These are phyloP conservation scores for Crypturellus undulatus DNA, from an alignment of 2,113 vertebrate species.

Conservation along the genomic window DNA sequence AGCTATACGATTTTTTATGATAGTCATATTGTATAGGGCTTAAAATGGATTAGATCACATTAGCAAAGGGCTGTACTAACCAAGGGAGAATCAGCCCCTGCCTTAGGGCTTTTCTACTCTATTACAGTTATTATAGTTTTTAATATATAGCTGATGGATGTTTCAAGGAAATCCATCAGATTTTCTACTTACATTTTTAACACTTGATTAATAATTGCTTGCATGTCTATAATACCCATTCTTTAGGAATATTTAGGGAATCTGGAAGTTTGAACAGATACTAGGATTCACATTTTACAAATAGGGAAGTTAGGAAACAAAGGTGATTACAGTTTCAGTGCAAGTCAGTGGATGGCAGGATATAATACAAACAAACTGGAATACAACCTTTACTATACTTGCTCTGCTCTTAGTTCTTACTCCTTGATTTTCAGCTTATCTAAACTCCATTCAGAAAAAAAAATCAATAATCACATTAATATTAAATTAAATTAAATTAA, in stretches of 20 bases:
- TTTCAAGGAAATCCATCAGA: background rate
- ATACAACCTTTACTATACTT: background rate
- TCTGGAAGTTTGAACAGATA: background rate
- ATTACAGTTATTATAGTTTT: background rate
- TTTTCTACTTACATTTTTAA: background rate
- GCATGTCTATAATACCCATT: background rate
- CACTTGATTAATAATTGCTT: background rate
- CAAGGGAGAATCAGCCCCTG: background rate
- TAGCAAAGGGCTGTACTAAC: background rate
- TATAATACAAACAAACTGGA: background rate
- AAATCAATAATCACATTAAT: no score
- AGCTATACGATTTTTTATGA: background rate
- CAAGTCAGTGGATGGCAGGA: background rate
- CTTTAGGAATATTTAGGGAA: background rate
- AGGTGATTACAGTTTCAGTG: background rate
- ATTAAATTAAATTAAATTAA: no score
- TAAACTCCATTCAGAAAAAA: background rate
- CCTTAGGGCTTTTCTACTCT: background rate
- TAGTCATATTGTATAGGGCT: background rate
- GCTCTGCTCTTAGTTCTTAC: background rate
- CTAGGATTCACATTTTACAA: background rate
- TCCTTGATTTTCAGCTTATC: background rate
- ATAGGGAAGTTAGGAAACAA: background rate
- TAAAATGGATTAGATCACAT: background rate
- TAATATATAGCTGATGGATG: background rate